Evolutionary conservation across 2,113 vertebrate genomes (phyloP).

Genomic region (Narcine bancroftii): DNA sequence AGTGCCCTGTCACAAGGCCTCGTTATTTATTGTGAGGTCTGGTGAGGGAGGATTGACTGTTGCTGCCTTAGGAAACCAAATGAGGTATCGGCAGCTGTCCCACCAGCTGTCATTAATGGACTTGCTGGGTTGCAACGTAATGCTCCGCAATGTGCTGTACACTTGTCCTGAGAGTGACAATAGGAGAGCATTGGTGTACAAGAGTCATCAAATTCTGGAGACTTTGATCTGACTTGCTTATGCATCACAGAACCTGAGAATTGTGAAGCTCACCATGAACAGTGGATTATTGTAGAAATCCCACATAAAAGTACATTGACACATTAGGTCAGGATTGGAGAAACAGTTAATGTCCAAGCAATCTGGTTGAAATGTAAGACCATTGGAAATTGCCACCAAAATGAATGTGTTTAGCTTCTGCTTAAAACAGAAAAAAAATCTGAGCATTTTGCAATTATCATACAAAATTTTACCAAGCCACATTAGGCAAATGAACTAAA

Average conservation of each 20-base stretch:
- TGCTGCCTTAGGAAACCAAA: neutral
- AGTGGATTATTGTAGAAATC: conserved; percentile 3
- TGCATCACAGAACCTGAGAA: neutral
- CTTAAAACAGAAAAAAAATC: neutral
- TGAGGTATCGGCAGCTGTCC: neutral
- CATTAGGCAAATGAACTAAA: neutral
- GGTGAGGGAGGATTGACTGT: neutral
- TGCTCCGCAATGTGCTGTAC: neutral
- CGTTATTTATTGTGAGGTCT: neutral
- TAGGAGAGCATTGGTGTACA: neutral
- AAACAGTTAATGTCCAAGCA: neutral
- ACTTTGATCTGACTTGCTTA: too few species aligned
- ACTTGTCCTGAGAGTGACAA: too few species aligned
- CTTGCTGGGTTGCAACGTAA: neutral
- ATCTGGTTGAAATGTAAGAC: too few species aligned
- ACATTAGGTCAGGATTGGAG: neutral
- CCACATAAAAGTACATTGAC: neutral
- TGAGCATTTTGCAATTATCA: too few species aligned
- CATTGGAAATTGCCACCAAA: neutral
- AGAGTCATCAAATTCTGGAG: neutral
- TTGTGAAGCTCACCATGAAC: neutral
- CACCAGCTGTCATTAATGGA: neutral
- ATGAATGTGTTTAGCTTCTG: neutral
- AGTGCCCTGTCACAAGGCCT: neutral
- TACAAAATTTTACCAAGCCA: neutral